These are phyloP conservation scores for Sylvilagus floridanus DNA, from an alignment of 2,797 vertebrate genomes.

Conservation along the genomic window DNA sequence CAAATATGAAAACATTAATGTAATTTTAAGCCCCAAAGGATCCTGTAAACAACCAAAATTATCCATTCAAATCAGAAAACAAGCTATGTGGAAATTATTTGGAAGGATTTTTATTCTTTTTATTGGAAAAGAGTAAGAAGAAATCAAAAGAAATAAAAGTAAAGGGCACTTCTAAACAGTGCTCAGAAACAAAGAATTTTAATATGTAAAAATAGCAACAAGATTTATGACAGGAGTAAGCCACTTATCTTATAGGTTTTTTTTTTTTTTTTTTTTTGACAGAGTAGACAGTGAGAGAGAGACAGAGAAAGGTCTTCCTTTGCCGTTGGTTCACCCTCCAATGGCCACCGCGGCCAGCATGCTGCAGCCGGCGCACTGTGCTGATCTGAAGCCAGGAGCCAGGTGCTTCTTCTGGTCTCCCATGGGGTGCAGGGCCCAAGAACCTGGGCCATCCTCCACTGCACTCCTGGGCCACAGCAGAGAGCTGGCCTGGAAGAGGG, in stretches of 20 bases:
- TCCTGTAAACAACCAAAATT: not conserved
- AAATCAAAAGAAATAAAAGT: not conserved
- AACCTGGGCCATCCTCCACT: too few species aligned
- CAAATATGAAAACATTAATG: not conserved
- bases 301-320: too few species aligned
- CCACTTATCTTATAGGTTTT: not conserved
- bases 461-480: too few species aligned
- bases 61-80: conserved; percentile 41
- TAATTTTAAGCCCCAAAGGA: not conserved
- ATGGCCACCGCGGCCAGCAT: too few species aligned
- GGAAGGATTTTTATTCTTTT: conserved; percentile 27
- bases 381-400: too few species aligned
- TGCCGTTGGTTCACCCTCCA: too few species aligned
- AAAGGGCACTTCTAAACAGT: not conserved
- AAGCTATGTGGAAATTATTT: not conserved
- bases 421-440: too few species aligned
- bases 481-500: too few species aligned
- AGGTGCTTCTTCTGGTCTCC: too few species aligned
- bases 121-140: conserved; percentile 4
- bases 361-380: too few species aligned
- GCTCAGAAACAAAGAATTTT: not conserved
- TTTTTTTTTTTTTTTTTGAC: too few species aligned
- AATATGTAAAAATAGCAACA: not conserved
- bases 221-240: not conserved
- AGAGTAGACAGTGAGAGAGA: too few species aligned